phyloP scores from a whole-genome alignment of 2,888 invertebrate species.

The Noctua janthe region DNA sequence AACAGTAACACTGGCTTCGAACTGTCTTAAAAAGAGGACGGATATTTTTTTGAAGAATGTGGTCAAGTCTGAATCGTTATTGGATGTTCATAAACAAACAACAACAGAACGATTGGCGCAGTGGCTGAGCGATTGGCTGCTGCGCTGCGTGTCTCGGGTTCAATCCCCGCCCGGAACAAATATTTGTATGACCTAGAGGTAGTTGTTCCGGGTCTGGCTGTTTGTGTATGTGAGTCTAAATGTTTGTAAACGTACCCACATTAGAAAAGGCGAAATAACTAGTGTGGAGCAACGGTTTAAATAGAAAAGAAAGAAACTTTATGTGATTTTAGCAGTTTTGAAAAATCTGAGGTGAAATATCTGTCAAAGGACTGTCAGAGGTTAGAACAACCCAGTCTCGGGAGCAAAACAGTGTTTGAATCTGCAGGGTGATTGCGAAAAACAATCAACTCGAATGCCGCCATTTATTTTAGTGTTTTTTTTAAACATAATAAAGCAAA shows the following conservation, averaged over 20 bases:
- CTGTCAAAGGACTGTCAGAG: background rate
- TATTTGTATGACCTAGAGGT: background rate
- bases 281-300: background rate
- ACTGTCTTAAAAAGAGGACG: slow-evolving; percentile 92
- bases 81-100: slow-evolving; percentile 1
- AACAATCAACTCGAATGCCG: background rate
- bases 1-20: slow-evolving; percentile 99
- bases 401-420: background rate
- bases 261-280: background rate
- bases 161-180: background rate
- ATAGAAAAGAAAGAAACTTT: background rate
- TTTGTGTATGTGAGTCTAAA: background rate
- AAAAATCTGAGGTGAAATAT: background rate
- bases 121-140: background rate
- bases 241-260: background rate
- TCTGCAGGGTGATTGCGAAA: background rate
- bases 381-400: background rate
- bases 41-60: slow-evolving; percentile 11
- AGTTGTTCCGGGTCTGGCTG: background rate
- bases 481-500: background rate
- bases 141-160: background rate
- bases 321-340: background rate
- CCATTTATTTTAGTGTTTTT: background rate
- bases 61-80: slow-evolving; percentile 25
- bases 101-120: background rate